Base-by-base conservation (phyloP, 2,888 invertebrate species). In the Perdita meconis region DNA sequence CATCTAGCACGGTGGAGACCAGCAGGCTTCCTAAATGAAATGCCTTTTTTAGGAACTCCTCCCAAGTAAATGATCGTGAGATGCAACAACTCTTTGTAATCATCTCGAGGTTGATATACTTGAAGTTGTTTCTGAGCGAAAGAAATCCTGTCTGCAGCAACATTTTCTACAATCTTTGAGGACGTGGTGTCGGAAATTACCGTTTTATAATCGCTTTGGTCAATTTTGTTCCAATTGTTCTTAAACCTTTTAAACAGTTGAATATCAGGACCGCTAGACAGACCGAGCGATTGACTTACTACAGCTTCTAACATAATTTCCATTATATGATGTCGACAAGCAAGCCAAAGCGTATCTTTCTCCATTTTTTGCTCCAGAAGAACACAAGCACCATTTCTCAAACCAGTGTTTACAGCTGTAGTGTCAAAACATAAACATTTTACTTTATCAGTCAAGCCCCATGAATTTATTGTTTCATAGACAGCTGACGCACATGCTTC, bases 401-500 rank as follows among this genome's bases (percentile, higher is more conserved):
- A n/a, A 0, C 30, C 53, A 1, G 24, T 53, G 24, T 53, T 53
- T 5, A 22, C 24, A 2, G 53, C 16, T 19, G 53, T 53, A 5
- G 53, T 53, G n/a, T 53, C 53, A 12, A 22, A 53, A n/a, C 30
- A 53, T 2, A 53, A 13, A 53, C 26, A 53, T 2, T 4, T 30
- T 53, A 30, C 6, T 30, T 30, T 30, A 30, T 30, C 30, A 6
- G 3, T 4, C 30, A 81, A n/a, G n/a, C 76, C 61, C 80, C 78
- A 81, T 50, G 70, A 75, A 16, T 66, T 55, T 24, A 79, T 50
- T 16, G 59, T 60, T 24, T 69, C 57, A 2, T 53, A 5, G 38
- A 80, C 57, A n/a, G 60, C 79, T 24, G 26, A 40, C 2, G 82
- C 78, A 75, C 78, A 78, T 26, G 74, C 55, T 19, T 36, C 13